Base-by-base conservation (phyloP, 2,797 vertebrate genomes). In the Crocidura indochinensis region DNA sequence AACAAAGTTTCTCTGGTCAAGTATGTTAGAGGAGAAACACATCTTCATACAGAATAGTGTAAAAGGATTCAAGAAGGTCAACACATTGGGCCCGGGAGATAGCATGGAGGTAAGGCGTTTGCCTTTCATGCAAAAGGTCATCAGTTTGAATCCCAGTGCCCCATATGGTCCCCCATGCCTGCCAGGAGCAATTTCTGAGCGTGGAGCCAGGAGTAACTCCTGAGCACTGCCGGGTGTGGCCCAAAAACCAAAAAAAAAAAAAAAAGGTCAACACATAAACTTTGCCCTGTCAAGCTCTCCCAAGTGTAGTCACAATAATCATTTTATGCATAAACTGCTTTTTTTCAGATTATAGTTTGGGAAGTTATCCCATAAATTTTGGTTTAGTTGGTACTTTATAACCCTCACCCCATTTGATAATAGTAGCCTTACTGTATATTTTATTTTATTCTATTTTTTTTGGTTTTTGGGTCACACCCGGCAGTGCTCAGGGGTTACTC, bases 341-440 rank as follows among this genome's bases (percentile, higher is more conserved):
- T 92, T 38, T 90, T 93, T 4, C 12, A 87, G 60, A 56, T 87
- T 84, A 87, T 17, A 86, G 38, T 92, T 86, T 73, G 46, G 56
- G 82, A 79, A 93, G 85, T 67, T 84, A 49, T 85, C 44, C 51
- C 27, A 60, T 76, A 84, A 67, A 69, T 80, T 79, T 77, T 17
- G 0, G 31, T 81, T 60, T 47, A 69, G 51, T 47, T 69, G n/a
- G 65, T 81, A 67, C 56, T 71, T 88, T 76, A 71, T 7, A 87
- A 38, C 60, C 38, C 2, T 7, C 12, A 26, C 8, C 15, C 27
- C 11, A 76, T 79, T 80, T 90, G 46, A 74, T 24, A 53, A 68
- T 5, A 80, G 8, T 44, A 60, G 19, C 14, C 79, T 82, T 73
- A 68, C 38, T 88, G 10, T 79, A 51, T 49, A 76, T 85, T n/a